These are phyloP conservation scores for Microcebus jonahi DNA, from an alignment of 2,113 vertebrate genomes.

Conservation along the genomic window DNA sequence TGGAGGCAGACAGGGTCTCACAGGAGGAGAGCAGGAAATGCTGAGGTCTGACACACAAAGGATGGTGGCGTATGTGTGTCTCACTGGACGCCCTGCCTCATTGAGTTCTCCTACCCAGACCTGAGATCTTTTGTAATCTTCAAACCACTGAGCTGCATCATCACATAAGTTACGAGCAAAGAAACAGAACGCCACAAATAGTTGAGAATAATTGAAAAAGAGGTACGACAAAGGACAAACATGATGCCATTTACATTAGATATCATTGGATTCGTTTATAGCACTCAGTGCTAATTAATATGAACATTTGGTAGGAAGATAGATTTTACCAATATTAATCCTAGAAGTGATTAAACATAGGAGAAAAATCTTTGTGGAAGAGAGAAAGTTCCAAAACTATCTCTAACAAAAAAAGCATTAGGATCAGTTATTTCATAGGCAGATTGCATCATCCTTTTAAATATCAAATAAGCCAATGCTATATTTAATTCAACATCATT, in stretches of 20 bases:
- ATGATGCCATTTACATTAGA: neutral
- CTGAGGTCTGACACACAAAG: neutral
- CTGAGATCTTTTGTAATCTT: neutral
- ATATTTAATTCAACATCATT: neutral
- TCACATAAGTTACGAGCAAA: neutral
- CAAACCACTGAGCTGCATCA: neutral
- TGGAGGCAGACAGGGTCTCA: neutral
- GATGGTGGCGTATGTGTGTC: fast-evolving
- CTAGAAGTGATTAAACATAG: too few species aligned
- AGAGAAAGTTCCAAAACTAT: neutral
- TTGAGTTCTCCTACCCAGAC: neutral
- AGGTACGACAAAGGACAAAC: neutral
- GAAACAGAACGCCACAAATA: neutral
- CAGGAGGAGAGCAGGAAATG: neutral
- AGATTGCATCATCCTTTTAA: neutral
- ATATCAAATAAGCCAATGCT: neutral
- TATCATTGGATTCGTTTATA: neutral
- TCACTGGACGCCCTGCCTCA: neutral
- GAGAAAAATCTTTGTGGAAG: neutral
- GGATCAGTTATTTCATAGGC: neutral
- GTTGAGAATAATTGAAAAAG: neutral
- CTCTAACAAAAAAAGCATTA: neutral
- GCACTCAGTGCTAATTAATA: neutral
- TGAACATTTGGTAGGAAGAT: neutral
- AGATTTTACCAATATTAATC: neutral